These are phyloP conservation scores for Epizoanthus rinbou DNA, from an alignment of 92 coral and sea anemone species.

Conservation along the genomic window DNA sequence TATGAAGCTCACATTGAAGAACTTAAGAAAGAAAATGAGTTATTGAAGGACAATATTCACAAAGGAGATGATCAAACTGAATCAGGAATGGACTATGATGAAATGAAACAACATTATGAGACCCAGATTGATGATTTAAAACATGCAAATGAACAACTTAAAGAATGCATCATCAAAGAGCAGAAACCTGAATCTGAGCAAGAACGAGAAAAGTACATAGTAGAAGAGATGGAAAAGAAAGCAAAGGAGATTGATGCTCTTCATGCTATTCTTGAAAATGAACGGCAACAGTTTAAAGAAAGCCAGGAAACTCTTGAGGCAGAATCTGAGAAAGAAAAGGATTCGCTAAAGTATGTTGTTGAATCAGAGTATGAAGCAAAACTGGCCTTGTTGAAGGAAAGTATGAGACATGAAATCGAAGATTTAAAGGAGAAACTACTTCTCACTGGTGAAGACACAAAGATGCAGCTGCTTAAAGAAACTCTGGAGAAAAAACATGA, in stretches of 20 bases:
- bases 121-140: constrained; percentile 57
- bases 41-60: constrained; percentile 12
- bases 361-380: constrained; percentile 49
- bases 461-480: constrained; percentile 60
- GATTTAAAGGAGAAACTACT: constrained; percentile 74
- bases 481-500: constrained; percentile 74
- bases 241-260: constrained; percentile 63
- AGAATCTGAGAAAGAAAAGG: constrained; percentile 35
- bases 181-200: constrained; percentile 34
- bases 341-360: constrained; percentile 6
- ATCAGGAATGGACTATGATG: constrained; percentile 72
- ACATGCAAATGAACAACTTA: constrained; percentile 28
- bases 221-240: constrained; percentile 81
- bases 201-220: constrained; percentile 66
- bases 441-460: constrained; percentile 66
- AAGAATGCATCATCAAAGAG: neutral
- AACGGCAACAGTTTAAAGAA: constrained; percentile 61
- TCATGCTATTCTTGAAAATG: constrained; percentile 58
- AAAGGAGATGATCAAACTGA: constrained; percentile 29
- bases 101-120: constrained; percentile 74
- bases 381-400: constrained; percentile 53
- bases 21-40: constrained; percentile 42
- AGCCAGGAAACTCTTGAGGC: constrained; percentile 44
- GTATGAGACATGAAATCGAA: constrained; percentile 61
- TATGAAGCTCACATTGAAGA: constrained; percentile 67